Evolutionary conservation across 2,888 invertebrate genomes (phyloP), one percentile per base, ranked within the genome.

Genomic region (Patella depressa): DNA sequence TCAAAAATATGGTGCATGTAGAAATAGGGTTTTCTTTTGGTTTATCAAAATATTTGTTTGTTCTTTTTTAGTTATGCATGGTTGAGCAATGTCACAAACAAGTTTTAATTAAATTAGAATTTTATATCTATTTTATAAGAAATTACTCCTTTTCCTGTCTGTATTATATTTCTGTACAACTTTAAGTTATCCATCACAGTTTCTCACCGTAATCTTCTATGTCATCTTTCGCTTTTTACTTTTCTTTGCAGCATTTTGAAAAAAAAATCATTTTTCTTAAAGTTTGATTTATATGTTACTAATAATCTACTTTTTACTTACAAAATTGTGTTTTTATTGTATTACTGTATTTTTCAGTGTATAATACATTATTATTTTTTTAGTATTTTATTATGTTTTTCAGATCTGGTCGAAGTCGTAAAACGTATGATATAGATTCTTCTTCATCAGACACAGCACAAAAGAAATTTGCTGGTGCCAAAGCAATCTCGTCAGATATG

Each of bases 401-500:
- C 76, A 87, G 88, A 80, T 81, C 87, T 69, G 82, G 88, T 53
- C 81, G 89, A 57, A 89, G 88, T 76, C 81, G 90, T 53, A 90
- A 89, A 82, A 79, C 84, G 0, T 84, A 83, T 74, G 87, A 88
- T 19, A 82, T 78, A 55, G 78, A 83, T 7, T 79, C 74, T 17
- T 57, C 73, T 24, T 34, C 86, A 7, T 71, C 78, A 12, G 53
- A 73, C n/a, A 59, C 86, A 76, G 97, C 97, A 34, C 96, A 96
- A 91, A 97, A 96, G 92, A 99, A 99, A 93, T 99, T 99, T 91
- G 98, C 97, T 74, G 95, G 95, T 86, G 98, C 99, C 3, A 99
- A 99, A 92, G 96, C 98, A 17, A 99, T 99, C 89, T 98, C 98
- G 79, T 99, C 99, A 0, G 97, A 98, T 90, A 98, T 98, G 93